Evolutionary conservation across 2,113 vertebrate genomes (phyloP), one percentile per base, ranked within the genome.

Genomic region (Brienomyrus brachyistius): DNA sequence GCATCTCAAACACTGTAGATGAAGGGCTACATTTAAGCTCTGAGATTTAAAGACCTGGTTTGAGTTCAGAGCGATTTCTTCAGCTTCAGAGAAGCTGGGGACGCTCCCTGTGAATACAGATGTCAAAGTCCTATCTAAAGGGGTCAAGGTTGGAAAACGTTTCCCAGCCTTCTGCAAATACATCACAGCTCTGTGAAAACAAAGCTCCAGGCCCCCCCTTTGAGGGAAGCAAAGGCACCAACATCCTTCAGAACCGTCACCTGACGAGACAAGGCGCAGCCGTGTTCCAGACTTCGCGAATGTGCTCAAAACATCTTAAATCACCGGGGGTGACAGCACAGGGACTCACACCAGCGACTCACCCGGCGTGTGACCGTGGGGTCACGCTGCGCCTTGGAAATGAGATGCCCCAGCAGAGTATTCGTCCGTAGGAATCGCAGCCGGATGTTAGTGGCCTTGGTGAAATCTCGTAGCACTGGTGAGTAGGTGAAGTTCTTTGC

Each of bases 401-500:
- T 98, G 90, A 98, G 95, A 91, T 99, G 97, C 56, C 97, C 98
- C n/a, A 98, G 95, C 27, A 99, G 95, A 0, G 97, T 99, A 91
- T 94, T 98, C 62, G 97, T 98, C 90, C 96, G 95, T 8, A 98
- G 97, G 91, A 99, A 98, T 88, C 87, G 95, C 88, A 99, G 94
- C 45, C 98, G 97, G 86, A 99, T 97, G 92, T 97, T 97, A 66
- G 98, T 99, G 66, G 98, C 98, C 91, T 96, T 97, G 15, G 97
- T 99, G 94, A 99, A 98, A 45, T 98, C 96, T 90, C 89, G 94
- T 91, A 99, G 94, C 43, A 93, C 92, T 0, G 96, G 92, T 0
- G 98, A 98, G 62, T 97, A 96, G 54, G 96, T 97, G 92, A 97
- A 98, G 93, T 97, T 97, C 92, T 91, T 95, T 86, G 97, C 94